These are phyloP conservation scores for Calidris pugnax DNA, from an alignment of 2,113 vertebrate species.

Conservation along the genomic window DNA sequence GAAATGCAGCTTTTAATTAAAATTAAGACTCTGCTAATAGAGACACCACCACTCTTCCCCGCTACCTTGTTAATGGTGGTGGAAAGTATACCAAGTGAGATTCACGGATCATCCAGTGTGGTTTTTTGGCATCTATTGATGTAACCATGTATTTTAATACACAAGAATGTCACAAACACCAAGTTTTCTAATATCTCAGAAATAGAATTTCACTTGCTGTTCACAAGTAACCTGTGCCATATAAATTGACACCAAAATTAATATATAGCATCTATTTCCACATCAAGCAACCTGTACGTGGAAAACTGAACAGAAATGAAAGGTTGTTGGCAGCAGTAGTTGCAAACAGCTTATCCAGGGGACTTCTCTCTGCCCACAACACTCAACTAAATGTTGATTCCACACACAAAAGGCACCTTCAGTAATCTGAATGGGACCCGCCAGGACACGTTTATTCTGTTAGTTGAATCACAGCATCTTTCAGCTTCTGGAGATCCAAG, in stretches of 20 bases:
- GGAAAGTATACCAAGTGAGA: neutral
- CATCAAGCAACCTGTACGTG: neutral
- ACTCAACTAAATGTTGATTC: conserved; percentile 31
- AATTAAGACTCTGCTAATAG: neutral
- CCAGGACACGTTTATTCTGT: neutral
- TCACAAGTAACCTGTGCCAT: neutral
- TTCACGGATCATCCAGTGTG: neutral
- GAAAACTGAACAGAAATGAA: neutral
- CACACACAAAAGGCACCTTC: neutral
- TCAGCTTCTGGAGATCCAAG: neutral
- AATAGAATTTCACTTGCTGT: neutral
- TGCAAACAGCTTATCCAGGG: neutral
- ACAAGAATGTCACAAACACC: neutral
- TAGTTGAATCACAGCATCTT: neutral
- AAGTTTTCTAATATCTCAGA: neutral
- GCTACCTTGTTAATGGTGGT: neutral
- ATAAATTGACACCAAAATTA: neutral
- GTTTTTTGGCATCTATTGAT: neutral
- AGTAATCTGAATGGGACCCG: neutral
- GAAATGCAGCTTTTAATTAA: neutral
- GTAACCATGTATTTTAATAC: neutral
- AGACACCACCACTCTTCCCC: neutral
- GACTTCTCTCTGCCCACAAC: neutral
- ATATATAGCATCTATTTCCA: neutral
- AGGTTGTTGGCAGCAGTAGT: neutral